These are phyloP conservation scores for Xerus inauris DNA, from an alignment of 2,113 vertebrate genomes.

Conservation along the genomic window DNA sequence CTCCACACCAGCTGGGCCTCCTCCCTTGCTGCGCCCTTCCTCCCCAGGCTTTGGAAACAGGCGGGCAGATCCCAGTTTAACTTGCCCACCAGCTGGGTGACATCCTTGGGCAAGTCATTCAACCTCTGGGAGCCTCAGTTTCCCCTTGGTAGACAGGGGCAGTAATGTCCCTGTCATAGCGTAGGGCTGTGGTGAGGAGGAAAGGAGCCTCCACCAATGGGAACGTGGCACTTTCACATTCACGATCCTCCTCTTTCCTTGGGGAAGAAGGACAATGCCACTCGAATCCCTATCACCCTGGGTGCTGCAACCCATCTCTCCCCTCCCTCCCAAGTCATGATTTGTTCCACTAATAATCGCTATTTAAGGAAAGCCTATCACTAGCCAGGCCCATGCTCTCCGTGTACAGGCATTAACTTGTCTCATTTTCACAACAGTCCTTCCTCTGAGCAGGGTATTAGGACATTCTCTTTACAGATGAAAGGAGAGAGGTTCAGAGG, in stretches of 20 bases:
- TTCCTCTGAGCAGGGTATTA: neutral
- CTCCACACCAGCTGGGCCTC: slow-evolving; percentile 45
- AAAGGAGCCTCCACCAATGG: neutral
- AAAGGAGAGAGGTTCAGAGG: neutral
- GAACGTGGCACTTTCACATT: neutral
- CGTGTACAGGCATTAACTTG: neutral
- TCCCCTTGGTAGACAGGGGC: neutral
- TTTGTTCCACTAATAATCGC: neutral
- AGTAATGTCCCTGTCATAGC: neutral
- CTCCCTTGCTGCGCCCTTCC: neutral
- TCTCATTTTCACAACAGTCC: neutral
- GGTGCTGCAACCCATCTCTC: neutral
- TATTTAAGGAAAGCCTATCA: neutral
- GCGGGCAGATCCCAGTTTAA: neutral
- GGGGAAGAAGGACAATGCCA: neutral
- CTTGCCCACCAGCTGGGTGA: neutral
- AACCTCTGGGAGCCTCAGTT: slow-evolving; percentile 41
- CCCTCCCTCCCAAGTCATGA: neutral
- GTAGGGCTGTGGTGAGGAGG: neutral
- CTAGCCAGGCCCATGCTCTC: neutral
- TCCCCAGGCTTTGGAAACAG: neutral
- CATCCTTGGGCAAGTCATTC: slow-evolving; percentile 26
- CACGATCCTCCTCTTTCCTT: neutral
- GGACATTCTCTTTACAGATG: neutral
- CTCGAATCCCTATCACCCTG: neutral